Evolutionary conservation across 2,888 invertebrate genomes (phyloP), one percentile per base, ranked within the genome.

Genomic region (Rhogogaster chlorosoma): DNA sequence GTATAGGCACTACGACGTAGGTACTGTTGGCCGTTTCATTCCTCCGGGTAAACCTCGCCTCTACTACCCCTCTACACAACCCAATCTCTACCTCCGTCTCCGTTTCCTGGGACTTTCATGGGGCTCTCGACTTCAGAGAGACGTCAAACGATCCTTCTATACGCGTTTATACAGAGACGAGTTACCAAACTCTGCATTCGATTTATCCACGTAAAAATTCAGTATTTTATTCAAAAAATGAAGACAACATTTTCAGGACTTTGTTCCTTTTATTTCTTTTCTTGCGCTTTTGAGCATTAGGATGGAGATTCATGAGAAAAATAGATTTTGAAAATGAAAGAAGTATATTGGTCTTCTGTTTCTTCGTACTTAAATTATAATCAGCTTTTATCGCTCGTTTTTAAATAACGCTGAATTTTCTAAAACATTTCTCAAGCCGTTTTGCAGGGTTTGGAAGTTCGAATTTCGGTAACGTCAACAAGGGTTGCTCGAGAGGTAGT

Each of bases 21-120:
- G 71, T 73, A 73, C 36, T 61, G 82, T 83, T 83, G 67, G 42
- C 67, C 82, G 82, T 83, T 83, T 67, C 82, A 67, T 83, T 83
- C 64, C 82, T 83, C 29, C 67, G 67, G 61, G 78, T 78, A 78
- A 78, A 78, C 42, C 67, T 83, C 82, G 67, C 67, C 45, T 45
- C 82, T 64, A 7, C 78, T 53, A 53, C 78, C 22, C 53, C 75
- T 53, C 53, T 53, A n/a, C 45, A 26, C 77, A 49, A 57, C 61
- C 57, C 80, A 61, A 83, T 36, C 36, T 77, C 78, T 22, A 42
- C 64, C 82, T 57, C 53, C 78, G 57, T 78, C 78, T 83, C 82
- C 82, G 67, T 10, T 83, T 83, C 82, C 82, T 45, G 42, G 67
- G 80, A 49, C 80, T 64, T 64, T 67, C 82, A 83, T 53, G 82